Conservation (phyloP, 2,888 invertebrate genomes). For the Ichneumon xanthorius region DNA sequence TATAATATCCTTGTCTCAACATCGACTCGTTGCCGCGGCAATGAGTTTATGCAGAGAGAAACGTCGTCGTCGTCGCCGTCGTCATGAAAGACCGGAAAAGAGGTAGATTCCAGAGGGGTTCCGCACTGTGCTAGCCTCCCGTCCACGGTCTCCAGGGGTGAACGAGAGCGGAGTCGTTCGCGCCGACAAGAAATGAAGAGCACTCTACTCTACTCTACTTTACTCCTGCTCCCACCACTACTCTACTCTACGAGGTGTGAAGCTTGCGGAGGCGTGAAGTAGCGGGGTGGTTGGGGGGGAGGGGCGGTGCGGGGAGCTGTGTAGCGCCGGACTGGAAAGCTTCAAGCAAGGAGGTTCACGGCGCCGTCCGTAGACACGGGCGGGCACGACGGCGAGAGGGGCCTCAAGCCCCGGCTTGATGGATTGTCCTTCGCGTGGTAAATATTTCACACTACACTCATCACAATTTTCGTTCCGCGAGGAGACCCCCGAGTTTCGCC, state of each 20-base stretch:
- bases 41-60: background rate
- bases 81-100: background rate
- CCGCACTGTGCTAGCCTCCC: background rate
- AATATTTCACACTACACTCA: conserved; percentile 82
- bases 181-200: conserved; percentile 78
- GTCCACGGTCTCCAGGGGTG: conserved; percentile 35
- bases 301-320: conserved; percentile 26
- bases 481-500: conserved; percentile 65
- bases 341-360: conserved; percentile 50
- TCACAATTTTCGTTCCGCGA: conserved; percentile 79
- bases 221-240: conserved; percentile 65
- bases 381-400: conserved; percentile 69
- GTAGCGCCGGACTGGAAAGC: conserved; percentile 58
- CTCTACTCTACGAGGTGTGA: conserved; percentile 78
- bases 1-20: background rate
- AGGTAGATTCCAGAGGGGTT: background rate
- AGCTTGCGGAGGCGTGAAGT: conserved; percentile 78
- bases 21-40: background rate
- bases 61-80: background rate
- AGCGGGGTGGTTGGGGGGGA: conserved; percentile 59
- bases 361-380: conserved; percentile 36
- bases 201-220: conserved; percentile 78
- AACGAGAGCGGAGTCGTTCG: conserved; percentile 62
- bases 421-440: conserved; percentile 80
- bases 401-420: conserved; percentile 70